Evolutionary conservation across 2,113 vertebrate genomes (phyloP).

Genomic region (Argyrosomus japonicus): DNA sequence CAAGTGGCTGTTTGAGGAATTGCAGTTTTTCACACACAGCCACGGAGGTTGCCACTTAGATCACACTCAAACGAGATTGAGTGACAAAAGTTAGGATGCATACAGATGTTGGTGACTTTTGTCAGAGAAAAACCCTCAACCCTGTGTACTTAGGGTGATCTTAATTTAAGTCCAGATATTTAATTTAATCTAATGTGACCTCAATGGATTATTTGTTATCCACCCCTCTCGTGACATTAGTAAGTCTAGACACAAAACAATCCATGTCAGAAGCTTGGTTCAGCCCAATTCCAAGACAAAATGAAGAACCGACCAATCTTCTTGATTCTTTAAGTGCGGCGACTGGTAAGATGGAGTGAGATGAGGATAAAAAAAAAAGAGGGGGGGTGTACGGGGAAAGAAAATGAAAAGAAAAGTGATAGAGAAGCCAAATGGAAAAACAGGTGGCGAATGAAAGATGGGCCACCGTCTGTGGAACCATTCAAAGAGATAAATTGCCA

Average conservation of each 20-base stretch:
- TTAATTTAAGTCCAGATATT: not conserved
- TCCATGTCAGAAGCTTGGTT: not conserved
- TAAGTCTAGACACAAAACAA: not conserved
- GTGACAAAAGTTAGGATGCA: not conserved
- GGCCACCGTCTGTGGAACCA: slow-evolving; percentile 26
- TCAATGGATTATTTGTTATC: not conserved
- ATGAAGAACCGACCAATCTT: slow-evolving; percentile 28
- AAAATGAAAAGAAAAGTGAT: slow-evolving; percentile 66
- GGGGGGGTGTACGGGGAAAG: slow-evolving; percentile 3
- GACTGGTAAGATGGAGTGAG: slow-evolving; percentile 33
- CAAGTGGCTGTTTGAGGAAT: too few relatives aligned
- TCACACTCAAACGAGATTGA: too few relatives aligned
- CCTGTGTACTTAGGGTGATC: too few relatives aligned
- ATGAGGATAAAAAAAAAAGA: not conserved
- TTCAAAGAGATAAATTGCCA: slow-evolving; percentile 57
- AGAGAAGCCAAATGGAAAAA: slow-evolving; percentile 59
- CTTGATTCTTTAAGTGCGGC: slow-evolving; percentile 21
- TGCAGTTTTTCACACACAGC: too few relatives aligned
- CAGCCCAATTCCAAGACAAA: not conserved
- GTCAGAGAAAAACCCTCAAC: not conserved
- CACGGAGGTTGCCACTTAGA: too few relatives aligned
- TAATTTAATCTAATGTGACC: not conserved
- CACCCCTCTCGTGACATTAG: not conserved
- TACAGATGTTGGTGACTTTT: not conserved
- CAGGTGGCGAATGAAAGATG: slow-evolving; percentile 63